phyloP scores from a whole-genome alignment of 2,113 vertebrate species.

The Chloropsis hardwickii region DNA sequence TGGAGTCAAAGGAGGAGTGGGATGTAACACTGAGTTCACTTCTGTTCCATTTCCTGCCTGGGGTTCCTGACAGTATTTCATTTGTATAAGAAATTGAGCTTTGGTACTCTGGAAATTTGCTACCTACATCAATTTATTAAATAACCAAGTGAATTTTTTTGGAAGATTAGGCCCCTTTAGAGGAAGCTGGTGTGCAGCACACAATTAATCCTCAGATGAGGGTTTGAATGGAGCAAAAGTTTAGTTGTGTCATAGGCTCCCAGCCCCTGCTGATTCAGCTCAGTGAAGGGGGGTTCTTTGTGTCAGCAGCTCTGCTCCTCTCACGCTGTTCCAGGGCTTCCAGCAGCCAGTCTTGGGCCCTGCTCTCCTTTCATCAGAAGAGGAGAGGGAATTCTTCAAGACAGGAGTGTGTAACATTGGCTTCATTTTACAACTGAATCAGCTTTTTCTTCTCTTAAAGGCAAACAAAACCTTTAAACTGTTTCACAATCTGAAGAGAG shows the following conservation, averaged over 20 bases:
- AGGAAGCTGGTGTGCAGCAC: not conserved
- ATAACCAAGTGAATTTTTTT: not conserved
- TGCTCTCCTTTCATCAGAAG: not conserved
- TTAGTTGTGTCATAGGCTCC: not conserved
- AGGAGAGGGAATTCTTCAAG: not conserved
- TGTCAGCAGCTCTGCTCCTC: not conserved
- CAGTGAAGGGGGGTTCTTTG: not conserved
- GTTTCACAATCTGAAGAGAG: not conserved
- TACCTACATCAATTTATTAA: not conserved
- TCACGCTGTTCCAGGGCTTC: not conserved
- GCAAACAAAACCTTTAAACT: constrained; percentile 16
- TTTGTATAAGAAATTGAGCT: not conserved
- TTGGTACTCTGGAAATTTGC: not conserved
- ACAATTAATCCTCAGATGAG: not conserved
- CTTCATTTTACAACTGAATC: not conserved
- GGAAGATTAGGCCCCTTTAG: not conserved
- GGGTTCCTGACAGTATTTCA: not conserved
- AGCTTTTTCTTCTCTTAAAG: constrained; percentile 16
- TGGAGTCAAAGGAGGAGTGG: not conserved
- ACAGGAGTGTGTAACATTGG: not conserved
- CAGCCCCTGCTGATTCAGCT: not conserved
- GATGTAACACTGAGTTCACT: not conserved
- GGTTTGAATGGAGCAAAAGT: not conserved
- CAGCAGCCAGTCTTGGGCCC: not conserved
- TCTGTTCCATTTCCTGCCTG: not conserved